Evolutionary conservation across 2,888 invertebrate genomes (phyloP).

Genomic region (Chydorus sphaericus): DNA sequence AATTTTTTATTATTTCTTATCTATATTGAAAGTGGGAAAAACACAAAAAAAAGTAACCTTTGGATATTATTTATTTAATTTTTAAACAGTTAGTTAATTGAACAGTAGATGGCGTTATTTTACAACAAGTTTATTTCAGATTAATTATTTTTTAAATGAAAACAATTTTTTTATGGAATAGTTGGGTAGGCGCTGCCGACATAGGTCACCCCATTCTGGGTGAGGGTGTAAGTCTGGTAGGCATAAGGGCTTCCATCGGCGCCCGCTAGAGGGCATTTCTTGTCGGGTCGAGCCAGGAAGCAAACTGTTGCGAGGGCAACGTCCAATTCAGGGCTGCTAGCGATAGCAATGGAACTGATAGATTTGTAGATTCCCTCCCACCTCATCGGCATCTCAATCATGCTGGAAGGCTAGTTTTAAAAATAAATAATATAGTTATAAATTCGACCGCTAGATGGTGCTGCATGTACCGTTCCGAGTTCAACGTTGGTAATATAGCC

Average conservation of each 20-base stretch:
- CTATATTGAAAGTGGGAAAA: too few species aligned
- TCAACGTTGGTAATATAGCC: constrained; percentile 43
- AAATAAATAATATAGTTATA: too few species aligned
- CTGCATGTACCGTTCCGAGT: constrained; percentile 7
- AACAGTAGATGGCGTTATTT: too few species aligned
- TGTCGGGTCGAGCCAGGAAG: constrained; percentile 57
- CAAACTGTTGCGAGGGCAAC: constrained; percentile 79
- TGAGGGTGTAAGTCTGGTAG: constrained; percentile 56
- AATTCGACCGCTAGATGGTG: too few species aligned
- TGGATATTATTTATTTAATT: too few species aligned
- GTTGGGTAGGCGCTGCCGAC: constrained; percentile 65
- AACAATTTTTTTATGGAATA: too few species aligned
- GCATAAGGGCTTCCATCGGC: constrained; percentile 47
- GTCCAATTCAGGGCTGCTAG: constrained; percentile 81
- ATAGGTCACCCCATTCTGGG: constrained; percentile 57
- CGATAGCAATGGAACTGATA: constrained; percentile 60
- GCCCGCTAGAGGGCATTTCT: constrained; percentile 54
- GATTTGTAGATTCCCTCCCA: constrained; percentile 59
- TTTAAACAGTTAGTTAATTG: too few species aligned
- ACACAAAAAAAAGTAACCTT: too few species aligned
- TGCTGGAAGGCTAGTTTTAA: constrained; percentile 59
- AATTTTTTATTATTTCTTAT: too few species aligned
- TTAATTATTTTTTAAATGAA: too few species aligned
- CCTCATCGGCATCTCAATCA: constrained; percentile 29
- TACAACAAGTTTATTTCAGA: too few species aligned